Base-by-base conservation (phyloP, 2,113 vertebrate genomes). In the Eupsittula cactorum region DNA sequence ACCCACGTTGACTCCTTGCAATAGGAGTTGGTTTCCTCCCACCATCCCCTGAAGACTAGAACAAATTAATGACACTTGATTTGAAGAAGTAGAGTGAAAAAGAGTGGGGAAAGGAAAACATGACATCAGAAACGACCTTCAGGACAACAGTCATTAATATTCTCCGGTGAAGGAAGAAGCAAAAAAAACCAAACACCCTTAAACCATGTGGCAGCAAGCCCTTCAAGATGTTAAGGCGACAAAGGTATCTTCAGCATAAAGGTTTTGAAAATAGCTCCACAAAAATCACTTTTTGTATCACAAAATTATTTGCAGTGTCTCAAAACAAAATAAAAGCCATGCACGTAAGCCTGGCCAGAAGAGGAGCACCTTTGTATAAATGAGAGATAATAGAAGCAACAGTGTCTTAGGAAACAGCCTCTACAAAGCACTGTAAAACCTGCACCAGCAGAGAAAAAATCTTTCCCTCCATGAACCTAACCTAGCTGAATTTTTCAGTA, bases 11-110 rank as follows among this genome's bases (percentile, higher is more conserved):
- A 4, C 27, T 90, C 63, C 76, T 82, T 46, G 49, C 53, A 94
- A 82, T 5, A 50, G 37, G 71, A 90, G 33, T 33, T 50, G 6
- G 20, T 68, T 82, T 90, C 90, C 85, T 95, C 79, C 57, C 80
- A 75, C 68, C 64, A 82, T n/a, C 25, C 65, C 90, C 82, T 82
- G 57, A 83, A 90, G 92, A 73, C 55, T 90, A 50, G 63, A 90
- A 81, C 88, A 93, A 93, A 90, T 93, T 93, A 96, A 94, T 68
- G 76, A 86, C 59, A 86, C 16, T 55, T 64, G 49, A 92, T 90
- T 74, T 81, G 79, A 93, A 70, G 67, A 96, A 28, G 33, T 8
- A 81, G 68, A 77, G 47, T 37, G 47, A 78, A 77, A 77, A 80
- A 23, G 27, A 81, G 25, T 18, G 8, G 35, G 37, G 55, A 90